A percentile compares a stretch with the other conserved stretches of the same genome.
phyloP scores from a whole-genome alignment of 2,797 vertebrate species.

The Sebastes taczanowskii region DNA sequence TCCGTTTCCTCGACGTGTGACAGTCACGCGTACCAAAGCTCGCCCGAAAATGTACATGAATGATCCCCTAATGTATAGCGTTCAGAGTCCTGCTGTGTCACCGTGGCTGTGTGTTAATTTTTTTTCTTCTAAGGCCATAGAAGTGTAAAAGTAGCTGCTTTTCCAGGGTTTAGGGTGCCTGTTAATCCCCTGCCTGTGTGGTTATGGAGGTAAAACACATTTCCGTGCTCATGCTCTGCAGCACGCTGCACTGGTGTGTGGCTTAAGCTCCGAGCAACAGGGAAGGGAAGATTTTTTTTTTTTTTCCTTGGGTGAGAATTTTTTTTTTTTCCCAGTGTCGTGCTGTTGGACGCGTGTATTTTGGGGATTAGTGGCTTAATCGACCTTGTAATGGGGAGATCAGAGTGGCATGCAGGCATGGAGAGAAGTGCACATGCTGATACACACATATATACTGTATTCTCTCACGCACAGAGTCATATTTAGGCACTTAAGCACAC shows the following conservation, averaged over 20 bases:
- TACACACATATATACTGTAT: conserved; percentile 40
- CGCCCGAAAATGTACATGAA: conserved; percentile 23
- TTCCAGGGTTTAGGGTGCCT: conserved; percentile 69
- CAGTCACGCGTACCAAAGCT: not conserved
- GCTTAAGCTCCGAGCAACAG: conserved; percentile 79
- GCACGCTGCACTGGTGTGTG: conserved; percentile 74
- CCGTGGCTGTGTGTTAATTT: conserved; percentile 41
- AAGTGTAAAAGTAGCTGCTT: conserved; percentile 72
- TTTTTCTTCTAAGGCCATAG: conserved; percentile 42
- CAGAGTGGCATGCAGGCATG: conserved; percentile 83
- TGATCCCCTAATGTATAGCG: conserved; percentile 5
- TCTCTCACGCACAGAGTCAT: conserved; percentile 48
- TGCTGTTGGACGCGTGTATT: conserved; percentile 86
- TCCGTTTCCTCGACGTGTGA: conserved; percentile 1
- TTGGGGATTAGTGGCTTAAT: conserved; percentile 89
- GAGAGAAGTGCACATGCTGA: conserved; percentile 67
- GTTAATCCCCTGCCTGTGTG: conserved; percentile 79
- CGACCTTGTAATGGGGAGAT: conserved; percentile 89
- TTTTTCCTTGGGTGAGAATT: conserved; percentile 61
- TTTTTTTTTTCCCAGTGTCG: conserved; percentile 69
- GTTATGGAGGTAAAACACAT: conserved; percentile 81
- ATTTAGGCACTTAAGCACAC: conserved; percentile 64
- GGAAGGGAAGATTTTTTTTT: conserved; percentile 65
- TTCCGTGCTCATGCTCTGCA: conserved; percentile 76
- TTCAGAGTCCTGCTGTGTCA: conserved; percentile 52